Conservation (phyloP, 2,888 invertebrate genomes). For the Cataglyphis livida region DNA sequence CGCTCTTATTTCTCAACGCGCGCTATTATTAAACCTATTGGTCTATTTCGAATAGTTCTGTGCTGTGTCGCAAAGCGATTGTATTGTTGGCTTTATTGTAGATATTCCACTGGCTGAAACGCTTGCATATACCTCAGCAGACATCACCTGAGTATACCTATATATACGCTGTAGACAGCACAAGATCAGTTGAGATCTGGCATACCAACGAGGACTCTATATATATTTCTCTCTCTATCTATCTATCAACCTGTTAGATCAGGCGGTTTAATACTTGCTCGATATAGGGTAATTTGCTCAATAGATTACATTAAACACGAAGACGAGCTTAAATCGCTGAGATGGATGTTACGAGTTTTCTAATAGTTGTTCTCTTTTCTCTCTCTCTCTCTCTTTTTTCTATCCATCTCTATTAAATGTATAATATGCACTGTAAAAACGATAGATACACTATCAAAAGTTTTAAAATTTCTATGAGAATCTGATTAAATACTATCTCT, state of each 20-base stretch:
- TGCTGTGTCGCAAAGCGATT: conserved; percentile 22
- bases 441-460: not conserved
- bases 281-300: conserved; percentile 39
- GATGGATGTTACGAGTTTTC: conserved; percentile 15
- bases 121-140: conserved; percentile 7
- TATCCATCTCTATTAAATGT: not conserved
- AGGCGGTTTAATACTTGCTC: conserved; percentile 34
- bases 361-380: conserved; percentile 1
- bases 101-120: conserved; percentile 43
- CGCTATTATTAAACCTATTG: conserved; percentile 47
- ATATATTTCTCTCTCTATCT: not conserved
- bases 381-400: not conserved
- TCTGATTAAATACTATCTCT: conserved; percentile 6
- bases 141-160: conserved; percentile 32
- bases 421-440: conserved; percentile 14
- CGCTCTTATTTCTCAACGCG: conserved; percentile 16
- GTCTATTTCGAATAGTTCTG: conserved; percentile 44
- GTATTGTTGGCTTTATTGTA: conserved; percentile 55
- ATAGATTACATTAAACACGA: conserved; percentile 36
- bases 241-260: conserved; percentile 27
- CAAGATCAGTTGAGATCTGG: conserved; percentile 29
- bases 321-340: conserved; percentile 40
- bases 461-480: not conserved
- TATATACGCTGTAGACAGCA: conserved; percentile 25
- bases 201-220: conserved; percentile 18